Evolutionary conservation across 2,888 invertebrate species (phyloP), one percentile per base, ranked within the genome.

Genomic region (Tenthredo mesomela): DNA sequence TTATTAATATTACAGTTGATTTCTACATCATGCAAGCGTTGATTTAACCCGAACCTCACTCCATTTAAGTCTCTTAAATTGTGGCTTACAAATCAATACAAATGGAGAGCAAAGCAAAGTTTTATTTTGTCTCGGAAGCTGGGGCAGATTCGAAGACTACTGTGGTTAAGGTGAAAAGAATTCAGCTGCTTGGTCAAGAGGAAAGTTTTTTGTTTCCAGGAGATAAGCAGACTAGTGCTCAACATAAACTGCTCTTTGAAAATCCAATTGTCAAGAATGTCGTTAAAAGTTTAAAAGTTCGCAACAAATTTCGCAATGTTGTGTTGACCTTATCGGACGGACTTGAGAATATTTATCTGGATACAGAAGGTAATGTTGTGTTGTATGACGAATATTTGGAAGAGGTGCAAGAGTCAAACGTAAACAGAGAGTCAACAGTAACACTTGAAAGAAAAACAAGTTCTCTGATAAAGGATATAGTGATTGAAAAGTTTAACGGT

Each of bases 301-400:
- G 77, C 50, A 50, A 77, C 21, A 77, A 77, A 54, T 77, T 77
- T n/a, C 25, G 77, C 7, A 77, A 77, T 15, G 77, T 77, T 1
- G n/a, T 33, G 83, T 1, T 77, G 9, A 77, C 77, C n/a, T 50
- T 86, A 73, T 15, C 71, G 6, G 71, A 50, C 7, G 84, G 84
- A 18, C 75, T 86, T 12, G 58, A 85, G 65, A 25, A 40, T 25
- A 58, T 85, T 71, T 86, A 86, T 47, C 12, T 86, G 67, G 86
- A 85, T 73, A 73, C 58, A 84, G 85, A 86, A 47, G 86, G 84
- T 25, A 85, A 86, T 43, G 84, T 86, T 9, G 84, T 47, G 43
- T 80, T 86, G 15, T n/a, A 65, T n/a, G 84, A 85, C 37, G 84
- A 86, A 77, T 86, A 86, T 71, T 73, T 85, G 15, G 85, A 86